Conservation (phyloP, 2,797 vertebrate genomes). For the Sardinella longiceps region DNA sequence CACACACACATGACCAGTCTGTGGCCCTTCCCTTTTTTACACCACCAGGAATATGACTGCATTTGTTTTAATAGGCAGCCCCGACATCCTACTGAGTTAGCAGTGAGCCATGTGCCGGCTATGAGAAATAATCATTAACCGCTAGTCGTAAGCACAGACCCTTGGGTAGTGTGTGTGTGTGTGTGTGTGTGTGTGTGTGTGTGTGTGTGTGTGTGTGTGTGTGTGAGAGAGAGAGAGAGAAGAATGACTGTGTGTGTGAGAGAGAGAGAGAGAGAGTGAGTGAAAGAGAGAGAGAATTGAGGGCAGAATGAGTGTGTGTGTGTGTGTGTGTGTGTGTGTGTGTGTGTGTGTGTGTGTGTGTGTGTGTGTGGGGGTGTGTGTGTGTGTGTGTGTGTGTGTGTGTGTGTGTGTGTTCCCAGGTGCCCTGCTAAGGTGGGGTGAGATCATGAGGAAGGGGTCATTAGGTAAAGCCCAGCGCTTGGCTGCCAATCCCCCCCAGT, state of each 20-base stretch:
- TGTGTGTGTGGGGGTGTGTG: conserved; percentile 48
- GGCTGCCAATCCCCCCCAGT: conserved; percentile 38
- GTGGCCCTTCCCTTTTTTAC: conserved; percentile 37
- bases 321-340: conserved; percentile 5
- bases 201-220: conserved; percentile 15
- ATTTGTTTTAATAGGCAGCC: conserved; percentile 51
- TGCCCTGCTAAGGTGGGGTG: conserved; percentile 51
- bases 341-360: conserved; percentile 17
- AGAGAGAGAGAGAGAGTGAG: neutral
- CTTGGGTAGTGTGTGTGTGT: conserved; percentile 1
- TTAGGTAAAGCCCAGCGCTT: conserved; percentile 48
- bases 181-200: neutral
- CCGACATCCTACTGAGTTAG: conserved; percentile 29
- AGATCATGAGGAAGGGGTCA: conserved; percentile 55
- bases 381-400: conserved; percentile 43
- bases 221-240: neutral
- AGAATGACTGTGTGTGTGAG: neutral
- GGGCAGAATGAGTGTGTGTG: neutral
- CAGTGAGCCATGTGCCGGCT: neutral
- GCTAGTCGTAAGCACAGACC: neutral
- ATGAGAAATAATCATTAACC: conserved; percentile 17
- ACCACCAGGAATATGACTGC: conserved; percentile 49
- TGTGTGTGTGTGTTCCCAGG: conserved; percentile 51
- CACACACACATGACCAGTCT: conserved; percentile 44
- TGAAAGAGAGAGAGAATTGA: neutral